Percentiles rank a stretch among this genome's conserved stretches.
Conservation (phyloP, 2,113 vertebrate genomes). For the Halichoerus grypus region DNA sequence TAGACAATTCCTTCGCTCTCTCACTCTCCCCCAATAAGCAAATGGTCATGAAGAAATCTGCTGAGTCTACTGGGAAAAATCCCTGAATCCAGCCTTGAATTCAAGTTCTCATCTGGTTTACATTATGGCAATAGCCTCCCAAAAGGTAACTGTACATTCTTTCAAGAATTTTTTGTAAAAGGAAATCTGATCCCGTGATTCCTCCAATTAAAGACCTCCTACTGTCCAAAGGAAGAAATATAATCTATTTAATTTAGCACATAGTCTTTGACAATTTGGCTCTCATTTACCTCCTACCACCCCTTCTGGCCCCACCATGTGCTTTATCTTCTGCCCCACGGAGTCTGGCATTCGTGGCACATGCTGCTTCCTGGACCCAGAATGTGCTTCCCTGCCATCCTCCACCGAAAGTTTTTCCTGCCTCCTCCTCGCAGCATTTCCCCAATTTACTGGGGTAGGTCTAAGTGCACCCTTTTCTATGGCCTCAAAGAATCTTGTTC, state of each 20-base stretch:
- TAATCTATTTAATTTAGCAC: not conserved
- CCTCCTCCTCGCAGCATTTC: not conserved
- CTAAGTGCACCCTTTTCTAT: not conserved
- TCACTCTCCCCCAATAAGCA: not conserved
- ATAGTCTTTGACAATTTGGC: not conserved
- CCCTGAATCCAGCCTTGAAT: conserved; percentile 20
- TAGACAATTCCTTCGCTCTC: not conserved
- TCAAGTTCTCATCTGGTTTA: conserved; percentile 32
- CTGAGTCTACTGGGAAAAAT: not conserved
- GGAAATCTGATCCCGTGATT: not conserved
- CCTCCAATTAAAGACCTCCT: not conserved
- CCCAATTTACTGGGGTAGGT: not conserved
- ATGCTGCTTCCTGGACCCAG: not conserved
- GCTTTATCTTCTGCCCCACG: not conserved
- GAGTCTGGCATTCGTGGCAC: not conserved
- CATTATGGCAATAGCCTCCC: not conserved
- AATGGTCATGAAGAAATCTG: not conserved
- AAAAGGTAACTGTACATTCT: not conserved
- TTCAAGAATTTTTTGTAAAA: conserved; percentile 26
- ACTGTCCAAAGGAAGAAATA: not conserved
- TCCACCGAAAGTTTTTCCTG: not conserved
- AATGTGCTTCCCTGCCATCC: not conserved
- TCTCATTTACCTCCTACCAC: not conserved
- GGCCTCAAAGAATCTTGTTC: not conserved
- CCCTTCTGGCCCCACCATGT: not conserved